Evolutionary conservation across 2,113 vertebrate genomes (phyloP).

Genomic region (Xerus inauris): DNA sequence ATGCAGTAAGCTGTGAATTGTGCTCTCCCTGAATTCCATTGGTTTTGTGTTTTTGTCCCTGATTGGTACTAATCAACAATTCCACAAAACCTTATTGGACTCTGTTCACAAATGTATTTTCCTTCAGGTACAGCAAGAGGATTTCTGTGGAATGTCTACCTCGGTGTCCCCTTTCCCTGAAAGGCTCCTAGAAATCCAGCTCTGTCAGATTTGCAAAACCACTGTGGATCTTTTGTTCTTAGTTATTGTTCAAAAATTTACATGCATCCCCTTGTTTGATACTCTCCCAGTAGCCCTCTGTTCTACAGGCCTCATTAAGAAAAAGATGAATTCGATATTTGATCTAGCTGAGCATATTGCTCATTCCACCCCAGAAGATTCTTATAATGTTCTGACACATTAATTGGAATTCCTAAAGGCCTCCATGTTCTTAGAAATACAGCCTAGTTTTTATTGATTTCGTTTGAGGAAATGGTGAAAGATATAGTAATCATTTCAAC

Average conservation of each 20-base stretch:
- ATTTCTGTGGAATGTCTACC: constrained; percentile 36
- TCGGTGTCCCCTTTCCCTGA: neutral
- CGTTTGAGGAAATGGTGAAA: neutral
- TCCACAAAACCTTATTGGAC: neutral
- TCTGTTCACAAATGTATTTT: constrained; percentile 18
- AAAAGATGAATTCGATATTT: constrained; percentile 67
- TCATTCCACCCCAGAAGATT: constrained; percentile 42
- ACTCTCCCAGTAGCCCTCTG: neutral
- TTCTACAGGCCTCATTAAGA: neutral
- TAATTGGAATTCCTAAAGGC: constrained; percentile 50
- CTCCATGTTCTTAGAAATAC: neutral
- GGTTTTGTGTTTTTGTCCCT: neutral
- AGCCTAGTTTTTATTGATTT: constrained; percentile 26
- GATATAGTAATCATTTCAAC: neutral
- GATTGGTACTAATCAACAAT: neutral
- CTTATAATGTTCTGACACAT: constrained; percentile 32
- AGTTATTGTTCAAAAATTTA: constrained; percentile 53
- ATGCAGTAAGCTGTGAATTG: neutral
- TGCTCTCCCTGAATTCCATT: neutral
- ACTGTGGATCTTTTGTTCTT: constrained; percentile 46
- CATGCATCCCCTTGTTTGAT: constrained; percentile 33
- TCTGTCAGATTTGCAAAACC: constrained; percentile 7
- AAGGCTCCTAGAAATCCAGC: neutral
- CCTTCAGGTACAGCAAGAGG: neutral
- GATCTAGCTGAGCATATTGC: constrained; percentile 4